Percentiles rank a stretch among this genome's conserved stretches.
These are phyloP conservation scores for Grapholita molesta DNA, from an alignment of 1,140 invertebrate species.

Conservation along the genomic window DNA sequence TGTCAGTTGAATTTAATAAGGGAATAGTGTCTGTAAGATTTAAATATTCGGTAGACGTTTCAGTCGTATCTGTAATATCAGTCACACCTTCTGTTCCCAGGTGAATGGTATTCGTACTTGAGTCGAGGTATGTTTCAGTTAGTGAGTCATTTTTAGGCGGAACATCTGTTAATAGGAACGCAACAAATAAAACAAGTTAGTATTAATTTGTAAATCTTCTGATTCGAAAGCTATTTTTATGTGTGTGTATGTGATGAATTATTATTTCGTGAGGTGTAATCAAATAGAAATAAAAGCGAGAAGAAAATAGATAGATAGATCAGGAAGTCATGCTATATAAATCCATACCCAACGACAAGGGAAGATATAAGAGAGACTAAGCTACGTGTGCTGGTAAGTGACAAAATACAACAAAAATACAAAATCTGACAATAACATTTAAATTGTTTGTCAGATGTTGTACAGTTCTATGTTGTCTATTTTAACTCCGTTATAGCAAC, in stretches of 20 bases:
- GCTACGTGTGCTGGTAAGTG: not conserved
- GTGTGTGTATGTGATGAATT: not conserved
- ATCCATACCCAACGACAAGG: not conserved
- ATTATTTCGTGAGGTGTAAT: not conserved
- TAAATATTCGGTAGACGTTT: not conserved
- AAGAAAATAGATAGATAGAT: not conserved
- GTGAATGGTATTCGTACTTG: slow-evolving; percentile 35
- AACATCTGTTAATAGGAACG: slow-evolving; percentile 75
- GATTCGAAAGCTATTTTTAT: not conserved
- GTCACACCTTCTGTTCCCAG: slow-evolving; percentile 30
- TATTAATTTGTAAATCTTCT: slow-evolving; percentile 18
- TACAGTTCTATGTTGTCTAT: too few relatives aligned
- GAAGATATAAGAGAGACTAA: not conserved
- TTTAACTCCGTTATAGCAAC: not conserved
- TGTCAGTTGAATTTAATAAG: not conserved
- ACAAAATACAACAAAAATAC: too few relatives aligned
- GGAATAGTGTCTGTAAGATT: not conserved
- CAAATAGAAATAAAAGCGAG: not conserved
- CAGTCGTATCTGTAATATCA: slow-evolving; percentile 11
- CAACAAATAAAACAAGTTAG: slow-evolving; percentile 51
- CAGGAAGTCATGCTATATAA: not conserved
- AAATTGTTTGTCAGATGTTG: too few relatives aligned
- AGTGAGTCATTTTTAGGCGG: slow-evolving; percentile 68
- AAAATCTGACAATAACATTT: too few relatives aligned
- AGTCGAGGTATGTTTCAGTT: slow-evolving; percentile 63